Conservation (phyloP, 2,888 invertebrate species). For the Melanchra persicariae region DNA sequence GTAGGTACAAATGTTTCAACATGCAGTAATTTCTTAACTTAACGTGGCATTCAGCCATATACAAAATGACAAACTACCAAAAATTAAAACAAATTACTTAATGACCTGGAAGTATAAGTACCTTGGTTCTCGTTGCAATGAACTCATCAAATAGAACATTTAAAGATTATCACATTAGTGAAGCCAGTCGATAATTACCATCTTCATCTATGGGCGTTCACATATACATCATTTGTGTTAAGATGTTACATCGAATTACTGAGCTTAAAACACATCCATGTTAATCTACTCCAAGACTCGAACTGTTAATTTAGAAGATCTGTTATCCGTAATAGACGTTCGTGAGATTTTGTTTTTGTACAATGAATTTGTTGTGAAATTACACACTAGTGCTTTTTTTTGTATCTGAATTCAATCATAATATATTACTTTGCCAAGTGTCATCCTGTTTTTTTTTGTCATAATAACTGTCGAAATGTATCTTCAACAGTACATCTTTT, state of each 20-base stretch:
- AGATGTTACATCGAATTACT: constrained; percentile 86
- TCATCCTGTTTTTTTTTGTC: background rate
- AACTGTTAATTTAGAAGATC: constrained; percentile 81
- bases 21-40: background rate
- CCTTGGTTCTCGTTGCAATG: constrained; percentile 76
- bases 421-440: background rate
- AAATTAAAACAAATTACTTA: constrained; percentile 75
- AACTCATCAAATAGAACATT: constrained; percentile 87
- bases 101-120: constrained; percentile 73
- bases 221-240: constrained; percentile 88
- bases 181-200: constrained; percentile 85
- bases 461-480: background rate
- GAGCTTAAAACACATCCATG: constrained; percentile 70
- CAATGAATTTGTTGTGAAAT: constrained; percentile 42
- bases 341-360: constrained; percentile 78
- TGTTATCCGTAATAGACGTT: constrained; percentile 82
- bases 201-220: constrained; percentile 85
- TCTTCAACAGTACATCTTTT: background rate
- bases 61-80: constrained; percentile 66
- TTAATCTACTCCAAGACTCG: constrained; percentile 74
- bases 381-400: constrained; percentile 7
- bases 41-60: background rate
- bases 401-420: background rate
- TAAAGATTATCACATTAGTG: constrained; percentile 86
- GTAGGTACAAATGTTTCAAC: background rate